Base-by-base conservation (phyloP, 2,113 vertebrate species). In the Platycercus adscitus region DNA sequence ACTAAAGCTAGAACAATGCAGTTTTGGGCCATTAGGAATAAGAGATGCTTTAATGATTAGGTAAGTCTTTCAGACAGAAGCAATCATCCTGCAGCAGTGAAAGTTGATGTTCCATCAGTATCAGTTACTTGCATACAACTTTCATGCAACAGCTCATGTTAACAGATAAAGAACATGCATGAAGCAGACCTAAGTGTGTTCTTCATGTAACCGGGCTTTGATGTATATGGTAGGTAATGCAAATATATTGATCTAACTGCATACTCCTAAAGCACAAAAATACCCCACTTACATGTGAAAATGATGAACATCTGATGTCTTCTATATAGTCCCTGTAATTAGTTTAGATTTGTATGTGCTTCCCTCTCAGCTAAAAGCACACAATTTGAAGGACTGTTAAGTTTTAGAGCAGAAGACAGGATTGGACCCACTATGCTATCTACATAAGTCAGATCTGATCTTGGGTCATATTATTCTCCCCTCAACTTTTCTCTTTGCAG, bases 11-110 rank as follows among this genome's bases (percentile, higher is more conserved):
- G 50, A 93, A 89, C 55, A 91, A 96, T 49, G 77, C 50, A 90
- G 37, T 17, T 85, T 86, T 90, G 88, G 72, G 82, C 82, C 88
- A 78, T n/a, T 37, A 73, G 72, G 31, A 86, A 35, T n/a, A 86
- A 91, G 71, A 88, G 50, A 93, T 90, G 29, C 28, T 96, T 93
- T 68, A 71, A 56, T 17, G 56, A 70, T 90, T 82, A 93, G 43
- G 69, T 72, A 81, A 78, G 68, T 37, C 72, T 76, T 91, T 83
- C 60, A 83, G 46, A 83, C 18, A 73, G 20, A 55, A 91, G 64
- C 55, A 83, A 71, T 77, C 50, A 66, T 55, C 81, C 55, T 71
- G 64, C 29, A 66, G 37, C 29, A 8, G 12, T 41, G 41, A 80
- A 91, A 63, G 58, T 0, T 91, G 55, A 75, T 83, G 69, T 82